phyloP scores from a whole-genome alignment of 2,888 invertebrate genomes.

The Meiosimyza decipiens region DNA sequence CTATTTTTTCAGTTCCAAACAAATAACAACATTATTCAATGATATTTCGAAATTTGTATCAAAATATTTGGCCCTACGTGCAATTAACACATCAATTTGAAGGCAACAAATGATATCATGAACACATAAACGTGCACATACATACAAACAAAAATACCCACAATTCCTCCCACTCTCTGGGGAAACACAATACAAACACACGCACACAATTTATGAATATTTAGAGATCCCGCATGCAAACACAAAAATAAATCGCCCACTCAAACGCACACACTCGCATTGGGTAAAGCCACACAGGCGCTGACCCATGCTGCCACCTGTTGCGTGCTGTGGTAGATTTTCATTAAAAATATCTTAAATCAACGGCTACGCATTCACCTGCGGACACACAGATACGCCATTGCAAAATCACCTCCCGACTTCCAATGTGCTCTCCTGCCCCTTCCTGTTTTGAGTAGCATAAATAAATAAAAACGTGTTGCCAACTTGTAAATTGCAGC shows the following conservation, averaged over 20 bases:
- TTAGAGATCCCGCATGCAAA: not conserved
- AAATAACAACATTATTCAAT: too few species aligned
- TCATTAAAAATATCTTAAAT: slow-evolving; percentile 28
- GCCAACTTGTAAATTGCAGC: slow-evolving; percentile 42
- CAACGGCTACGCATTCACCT: slow-evolving; percentile 23
- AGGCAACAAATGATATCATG: not conserved
- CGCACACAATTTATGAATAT: slow-evolving; percentile 18
- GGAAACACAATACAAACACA: not conserved
- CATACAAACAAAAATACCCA: not conserved
- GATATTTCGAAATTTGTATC: too few species aligned
- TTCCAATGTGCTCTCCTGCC: not conserved
- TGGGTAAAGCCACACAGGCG: not conserved
- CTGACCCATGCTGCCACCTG: slow-evolving; percentile 17
- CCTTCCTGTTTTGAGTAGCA: not conserved
- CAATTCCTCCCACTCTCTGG: too few species aligned
- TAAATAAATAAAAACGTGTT: slow-evolving; percentile 34
- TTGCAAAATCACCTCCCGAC: not conserved
- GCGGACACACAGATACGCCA: not conserved
- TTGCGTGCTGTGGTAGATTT: slow-evolving; percentile 23
- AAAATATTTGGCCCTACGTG: not conserved
- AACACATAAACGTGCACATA: not conserved
- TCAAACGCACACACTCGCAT: not conserved
- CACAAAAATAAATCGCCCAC: not conserved
- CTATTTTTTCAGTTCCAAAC: too few species aligned
- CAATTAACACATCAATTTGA: slow-evolving; percentile 15